These are phyloP conservation scores for Alcis repandata DNA, from an alignment of 2,888 invertebrate genomes.

Conservation along the genomic window DNA sequence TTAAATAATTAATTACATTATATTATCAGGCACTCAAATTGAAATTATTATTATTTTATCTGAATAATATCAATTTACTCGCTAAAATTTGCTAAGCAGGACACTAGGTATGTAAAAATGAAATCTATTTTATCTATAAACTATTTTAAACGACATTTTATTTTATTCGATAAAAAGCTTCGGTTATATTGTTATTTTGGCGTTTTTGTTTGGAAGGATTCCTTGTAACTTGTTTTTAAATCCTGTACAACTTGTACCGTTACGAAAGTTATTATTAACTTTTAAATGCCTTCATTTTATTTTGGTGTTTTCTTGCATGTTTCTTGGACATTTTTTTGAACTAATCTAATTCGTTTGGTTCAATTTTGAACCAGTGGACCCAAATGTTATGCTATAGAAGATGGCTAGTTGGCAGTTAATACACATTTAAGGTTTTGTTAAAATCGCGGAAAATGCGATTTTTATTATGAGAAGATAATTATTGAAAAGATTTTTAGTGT, in stretches of 20 bases:
- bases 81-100: slow-evolving; percentile 32
- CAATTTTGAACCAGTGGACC: slow-evolving; percentile 77
- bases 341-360: slow-evolving; percentile 78
- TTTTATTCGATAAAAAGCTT: background rate
- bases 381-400: slow-evolving; percentile 53
- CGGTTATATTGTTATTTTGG: slow-evolving; percentile 5
- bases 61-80: slow-evolving; percentile 33
- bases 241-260: slow-evolving; percentile 7
- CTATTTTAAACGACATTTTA: background rate
- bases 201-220: slow-evolving; percentile 37
- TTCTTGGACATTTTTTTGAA: slow-evolving; percentile 37
- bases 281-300: slow-evolving; percentile 2
- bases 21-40: slow-evolving; percentile 83
- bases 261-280: background rate
- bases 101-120: slow-evolving; percentile 14
- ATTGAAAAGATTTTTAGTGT: background rate
- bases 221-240: slow-evolving; percentile 24
- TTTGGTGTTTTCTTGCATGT: slow-evolving; percentile 4
- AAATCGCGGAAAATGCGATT: background rate
- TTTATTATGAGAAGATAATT: background rate
- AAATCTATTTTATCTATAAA: slow-evolving; percentile 6
- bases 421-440: no score
- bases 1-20: slow-evolving; percentile 74
- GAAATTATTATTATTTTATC: slow-evolving; percentile 64
- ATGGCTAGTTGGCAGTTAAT: background rate